phyloP scores from a whole-genome alignment of 2,797 vertebrate genomes.

The Siniperca scherzeri region DNA sequence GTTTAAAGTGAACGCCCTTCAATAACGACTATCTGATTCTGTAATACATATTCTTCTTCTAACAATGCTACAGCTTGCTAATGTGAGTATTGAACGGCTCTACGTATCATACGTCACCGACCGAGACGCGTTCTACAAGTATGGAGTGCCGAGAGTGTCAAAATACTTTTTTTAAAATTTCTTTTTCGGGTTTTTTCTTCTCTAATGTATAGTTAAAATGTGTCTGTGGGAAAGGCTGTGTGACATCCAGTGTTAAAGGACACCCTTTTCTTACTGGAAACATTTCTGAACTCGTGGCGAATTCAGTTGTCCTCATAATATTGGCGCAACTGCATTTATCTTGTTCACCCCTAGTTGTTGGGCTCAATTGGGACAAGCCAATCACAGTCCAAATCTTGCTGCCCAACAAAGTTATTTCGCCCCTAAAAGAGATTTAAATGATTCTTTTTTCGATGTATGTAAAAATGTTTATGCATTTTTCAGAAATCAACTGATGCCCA shows the following conservation, averaged over 20 bases:
- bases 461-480: not conserved
- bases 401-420: not conserved
- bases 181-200: not conserved
- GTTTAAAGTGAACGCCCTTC: slow-evolving; percentile 4
- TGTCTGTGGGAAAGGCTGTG: no score
- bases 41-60: slow-evolving; percentile 55
- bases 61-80: slow-evolving; percentile 62
- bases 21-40: slow-evolving; percentile 54
- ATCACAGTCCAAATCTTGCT: slow-evolving; percentile 1
- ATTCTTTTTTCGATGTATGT: no score
- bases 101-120: slow-evolving; percentile 60
- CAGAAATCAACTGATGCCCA: not conserved
- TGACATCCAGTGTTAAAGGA: not conserved
- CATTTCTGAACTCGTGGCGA: not conserved
- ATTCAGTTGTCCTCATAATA: no score
- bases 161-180: not conserved
- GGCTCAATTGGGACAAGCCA: not conserved
- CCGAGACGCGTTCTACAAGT: slow-evolving; percentile 24
- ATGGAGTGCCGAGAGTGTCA: slow-evolving; percentile 55
- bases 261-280: not conserved
- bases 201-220: no score
- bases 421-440: not conserved
- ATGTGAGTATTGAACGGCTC: slow-evolving; percentile 42
- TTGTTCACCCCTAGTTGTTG: not conserved
- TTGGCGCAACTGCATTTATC: no score